Evolutionary conservation across 1,140 invertebrate genomes (phyloP).

Genomic region (Drosophila willistoni): DNA sequence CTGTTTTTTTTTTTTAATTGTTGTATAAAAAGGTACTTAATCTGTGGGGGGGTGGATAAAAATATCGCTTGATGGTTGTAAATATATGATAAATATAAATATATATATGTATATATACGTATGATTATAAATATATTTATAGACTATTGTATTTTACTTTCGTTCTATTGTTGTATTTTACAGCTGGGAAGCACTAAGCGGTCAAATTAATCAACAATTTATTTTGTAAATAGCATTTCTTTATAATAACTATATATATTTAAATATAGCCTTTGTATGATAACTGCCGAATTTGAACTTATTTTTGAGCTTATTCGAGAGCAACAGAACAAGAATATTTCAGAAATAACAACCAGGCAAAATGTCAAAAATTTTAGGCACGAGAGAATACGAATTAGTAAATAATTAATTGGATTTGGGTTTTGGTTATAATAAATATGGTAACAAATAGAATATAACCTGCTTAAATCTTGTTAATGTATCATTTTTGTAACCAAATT

Average conservation of each 20-base stretch:
- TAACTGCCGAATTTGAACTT: constrained; percentile 31
- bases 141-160: constrained; percentile 1
- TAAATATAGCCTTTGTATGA: not conserved
- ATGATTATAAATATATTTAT: constrained; percentile 13
- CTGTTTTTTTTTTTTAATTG: constrained; percentile 17
- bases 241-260: constrained; percentile 8
- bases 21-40: constrained; percentile 81
- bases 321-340: constrained; percentile 52
- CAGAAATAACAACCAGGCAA: constrained; percentile 12
- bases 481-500: not conserved
- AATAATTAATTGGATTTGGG: constrained; percentile 4
- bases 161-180: constrained; percentile 18
- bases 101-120: constrained; percentile 24
- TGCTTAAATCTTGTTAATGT: not conserved
- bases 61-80: constrained; percentile 61
- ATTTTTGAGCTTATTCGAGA: constrained; percentile 72
- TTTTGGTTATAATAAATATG: not conserved
- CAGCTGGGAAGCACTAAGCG: constrained; percentile 19
- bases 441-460: not conserved
- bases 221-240: constrained; percentile 11
- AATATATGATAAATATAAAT: constrained; percentile 34
- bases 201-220: constrained; percentile 3
- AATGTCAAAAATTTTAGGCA: constrained; percentile 37
- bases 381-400: constrained; percentile 52
- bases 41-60: constrained; percentile 64